A percentile compares a stretch with the other conserved stretches of the same genome.
phyloP scores from a whole-genome alignment of 2,113 vertebrate genomes.

The Solea solea region DNA sequence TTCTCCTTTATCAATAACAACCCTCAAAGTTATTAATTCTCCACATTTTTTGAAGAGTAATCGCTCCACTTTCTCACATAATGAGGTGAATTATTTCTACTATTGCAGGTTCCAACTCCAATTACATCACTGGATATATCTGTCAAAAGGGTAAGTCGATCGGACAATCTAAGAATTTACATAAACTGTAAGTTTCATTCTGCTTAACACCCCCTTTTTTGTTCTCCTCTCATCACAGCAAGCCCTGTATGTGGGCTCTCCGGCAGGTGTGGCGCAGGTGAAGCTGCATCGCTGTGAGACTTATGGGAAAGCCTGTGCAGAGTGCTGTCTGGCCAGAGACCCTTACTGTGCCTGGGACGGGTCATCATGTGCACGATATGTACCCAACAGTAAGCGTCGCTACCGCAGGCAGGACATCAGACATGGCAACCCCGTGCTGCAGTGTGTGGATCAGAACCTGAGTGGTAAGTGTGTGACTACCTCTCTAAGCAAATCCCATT shows the following conservation, averaged over 20 bases:
- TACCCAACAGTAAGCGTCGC: slow-evolving; percentile 82
- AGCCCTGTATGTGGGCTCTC: slow-evolving; percentile 88
- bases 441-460: slow-evolving; percentile 90
- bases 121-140: slow-evolving; percentile 94
- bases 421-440: slow-evolving; percentile 86
- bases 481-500: neutral
- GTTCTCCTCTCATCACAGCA: slow-evolving; percentile 77
- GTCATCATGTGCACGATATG: slow-evolving; percentile 82
- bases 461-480: slow-evolving; percentile 78
- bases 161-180: neutral
- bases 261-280: slow-evolving; percentile 86
- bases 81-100: neutral
- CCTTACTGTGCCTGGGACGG: slow-evolving; percentile 96
- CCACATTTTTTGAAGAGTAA: no score
- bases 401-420: slow-evolving; percentile 87
- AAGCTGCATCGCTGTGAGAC: slow-evolving; percentile 89
- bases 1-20: no score
- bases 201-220: neutral
- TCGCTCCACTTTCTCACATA: neutral
- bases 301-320: slow-evolving; percentile 90
- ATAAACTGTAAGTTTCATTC: neutral
- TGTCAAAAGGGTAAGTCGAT: slow-evolving; percentile 88
- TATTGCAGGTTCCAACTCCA: slow-evolving; percentile 84
- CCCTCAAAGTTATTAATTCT: no score
- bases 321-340: slow-evolving; percentile 95